Conservation (phyloP, 2,113 vertebrate genomes). For the Sinocyclocheilus anshuiensis region DNA sequence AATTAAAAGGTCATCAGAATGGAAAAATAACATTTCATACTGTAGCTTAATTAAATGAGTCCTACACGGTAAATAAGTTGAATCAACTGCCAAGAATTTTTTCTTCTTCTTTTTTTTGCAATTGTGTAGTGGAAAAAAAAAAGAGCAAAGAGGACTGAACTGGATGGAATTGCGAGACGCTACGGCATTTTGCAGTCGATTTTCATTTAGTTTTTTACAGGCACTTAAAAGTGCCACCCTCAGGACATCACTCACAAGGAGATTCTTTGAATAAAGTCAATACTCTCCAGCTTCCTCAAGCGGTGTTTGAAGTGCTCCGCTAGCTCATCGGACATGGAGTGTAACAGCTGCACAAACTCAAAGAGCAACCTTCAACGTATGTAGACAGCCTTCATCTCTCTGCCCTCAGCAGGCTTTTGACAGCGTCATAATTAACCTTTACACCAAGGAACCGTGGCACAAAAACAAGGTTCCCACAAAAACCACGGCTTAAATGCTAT, state of each 20-base stretch:
- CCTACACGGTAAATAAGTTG: slow-evolving; percentile 26
- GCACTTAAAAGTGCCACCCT: slow-evolving; percentile 28
- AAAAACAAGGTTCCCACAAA: slow-evolving; percentile 67
- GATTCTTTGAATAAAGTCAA: slow-evolving; percentile 19
- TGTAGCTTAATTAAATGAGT: slow-evolving; percentile 27
- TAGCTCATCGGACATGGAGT: slow-evolving; percentile 29
- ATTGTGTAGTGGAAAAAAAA: not conserved
- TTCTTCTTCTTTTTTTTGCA: not conserved
- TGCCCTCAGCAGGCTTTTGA: slow-evolving; percentile 43
- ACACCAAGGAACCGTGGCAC: slow-evolving; percentile 59
- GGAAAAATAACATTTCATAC: slow-evolving; percentile 13
- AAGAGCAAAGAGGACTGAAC: not conserved
- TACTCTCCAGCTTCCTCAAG: slow-evolving; percentile 37
- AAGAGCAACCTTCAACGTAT: slow-evolving; percentile 24
- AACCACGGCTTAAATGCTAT: slow-evolving; percentile 65
- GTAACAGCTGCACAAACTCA: not conserved
- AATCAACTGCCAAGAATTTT: not conserved
- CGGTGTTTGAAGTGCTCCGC: slow-evolving; percentile 27
- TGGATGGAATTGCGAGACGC: not conserved
- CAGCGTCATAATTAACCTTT: slow-evolving; percentile 75
- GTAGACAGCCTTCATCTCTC: slow-evolving; percentile 60
- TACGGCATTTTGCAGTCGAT: not conserved
- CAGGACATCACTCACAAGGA: slow-evolving; percentile 7
- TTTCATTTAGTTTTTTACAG: not conserved
- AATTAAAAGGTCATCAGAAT: slow-evolving; percentile 40